These are phyloP conservation scores for Tragulus kanchil DNA, from an alignment of 2,113 vertebrate species.

Conservation along the genomic window DNA sequence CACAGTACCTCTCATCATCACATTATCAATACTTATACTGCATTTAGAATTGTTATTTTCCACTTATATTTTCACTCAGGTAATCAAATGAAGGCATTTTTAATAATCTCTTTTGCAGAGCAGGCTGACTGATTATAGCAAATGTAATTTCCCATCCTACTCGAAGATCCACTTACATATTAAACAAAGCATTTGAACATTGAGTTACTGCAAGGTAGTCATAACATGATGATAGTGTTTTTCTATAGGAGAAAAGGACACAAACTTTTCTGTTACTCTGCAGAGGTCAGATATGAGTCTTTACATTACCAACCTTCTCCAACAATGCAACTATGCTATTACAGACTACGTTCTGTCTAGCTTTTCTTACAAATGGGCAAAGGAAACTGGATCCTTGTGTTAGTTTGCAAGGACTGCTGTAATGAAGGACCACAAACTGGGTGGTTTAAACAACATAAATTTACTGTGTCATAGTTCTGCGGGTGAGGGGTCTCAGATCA, in stretches of 20 bases:
- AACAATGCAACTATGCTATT: not conserved
- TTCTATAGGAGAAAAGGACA: constrained; percentile 46
- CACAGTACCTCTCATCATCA: constrained; percentile 73
- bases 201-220: constrained; percentile 66
- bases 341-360: not conserved
- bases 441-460: not conserved
- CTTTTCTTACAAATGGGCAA: constrained; percentile 4
- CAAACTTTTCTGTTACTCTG: not conserved
- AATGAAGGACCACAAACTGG: not conserved
- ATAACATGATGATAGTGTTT: constrained; percentile 60
- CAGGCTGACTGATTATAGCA: constrained; percentile 86
- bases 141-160: constrained; percentile 85
- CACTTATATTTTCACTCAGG: constrained; percentile 84
- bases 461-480: not conserved
- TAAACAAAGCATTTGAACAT: constrained; percentile 77
- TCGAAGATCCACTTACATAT: constrained; percentile 81
- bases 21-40: constrained; percentile 84
- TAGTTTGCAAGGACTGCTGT: not conserved
- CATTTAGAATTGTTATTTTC: constrained; percentile 87
- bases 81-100: constrained; percentile 87
- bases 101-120: constrained; percentile 85
- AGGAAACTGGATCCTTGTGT: not conserved
- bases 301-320: not conserved
- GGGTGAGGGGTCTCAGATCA: not conserved
- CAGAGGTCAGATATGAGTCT: constrained; percentile 15